Conservation (phyloP, 2,797 vertebrate genomes). For the Lutjanus argentimaculatus region DNA sequence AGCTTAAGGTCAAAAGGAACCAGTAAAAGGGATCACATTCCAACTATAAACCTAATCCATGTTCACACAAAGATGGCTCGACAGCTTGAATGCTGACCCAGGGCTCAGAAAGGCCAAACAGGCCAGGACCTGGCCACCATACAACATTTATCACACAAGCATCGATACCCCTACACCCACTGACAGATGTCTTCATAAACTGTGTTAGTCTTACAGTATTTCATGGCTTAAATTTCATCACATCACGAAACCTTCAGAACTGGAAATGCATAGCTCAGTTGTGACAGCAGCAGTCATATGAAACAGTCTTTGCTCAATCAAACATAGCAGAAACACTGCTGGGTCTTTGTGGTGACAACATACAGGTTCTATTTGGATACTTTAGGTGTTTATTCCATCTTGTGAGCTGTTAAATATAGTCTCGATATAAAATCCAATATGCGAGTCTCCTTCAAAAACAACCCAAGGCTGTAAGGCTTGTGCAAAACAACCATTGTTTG, state of each 20-base stretch:
- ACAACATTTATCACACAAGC: slow-evolving; percentile 48
- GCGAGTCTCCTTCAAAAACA: no score
- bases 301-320: background rate
- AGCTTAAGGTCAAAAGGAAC: slow-evolving; percentile 49
- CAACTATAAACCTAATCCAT: slow-evolving; percentile 53
- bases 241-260: background rate
- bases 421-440: no score
- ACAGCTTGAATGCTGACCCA: slow-evolving; percentile 34
- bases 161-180: slow-evolving; percentile 32
- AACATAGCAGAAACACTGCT: background rate
- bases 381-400: no score
- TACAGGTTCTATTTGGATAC: no score
- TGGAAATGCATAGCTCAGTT: background rate
- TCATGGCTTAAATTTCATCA: background rate
- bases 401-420: no score
- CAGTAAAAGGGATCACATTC: slow-evolving; percentile 38
- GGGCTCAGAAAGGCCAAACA: slow-evolving; percentile 42
- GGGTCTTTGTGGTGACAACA: no score
- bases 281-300: slow-evolving; percentile 8
- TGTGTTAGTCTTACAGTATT: slow-evolving; percentile 15
- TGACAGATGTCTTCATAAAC: slow-evolving; percentile 6
- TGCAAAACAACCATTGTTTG: no score
- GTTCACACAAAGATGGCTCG: slow-evolving; percentile 31
- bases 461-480: no score
- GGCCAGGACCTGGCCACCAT: slow-evolving; percentile 33